Percentiles rank a stretch among this genome's conserved stretches.
Evolutionary conservation across 2,113 vertebrate genomes (phyloP).

Genomic region (Cochlearius cochlearius): DNA sequence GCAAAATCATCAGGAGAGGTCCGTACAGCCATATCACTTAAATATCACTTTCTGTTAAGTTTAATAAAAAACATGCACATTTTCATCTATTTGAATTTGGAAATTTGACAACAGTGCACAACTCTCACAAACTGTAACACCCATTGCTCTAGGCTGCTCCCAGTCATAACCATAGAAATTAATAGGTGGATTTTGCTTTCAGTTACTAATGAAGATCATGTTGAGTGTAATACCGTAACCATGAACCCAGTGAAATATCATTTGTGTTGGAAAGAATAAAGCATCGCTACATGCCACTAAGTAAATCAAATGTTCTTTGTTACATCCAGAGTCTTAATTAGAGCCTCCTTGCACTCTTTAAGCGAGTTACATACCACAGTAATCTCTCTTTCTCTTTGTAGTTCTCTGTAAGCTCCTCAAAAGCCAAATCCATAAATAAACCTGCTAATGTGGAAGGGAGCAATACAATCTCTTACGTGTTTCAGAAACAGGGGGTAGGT

Average conservation of each 20-base stretch:
- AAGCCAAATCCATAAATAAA: conserved; percentile 23
- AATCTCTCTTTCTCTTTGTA: conserved; percentile 8
- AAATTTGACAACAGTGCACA: not conserved
- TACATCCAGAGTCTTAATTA: not conserved
- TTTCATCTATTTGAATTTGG: not conserved
- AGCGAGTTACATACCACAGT: not conserved
- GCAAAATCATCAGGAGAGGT: not conserved
- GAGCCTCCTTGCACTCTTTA: not conserved
- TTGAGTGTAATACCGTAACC: not conserved
- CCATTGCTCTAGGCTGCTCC: not conserved
- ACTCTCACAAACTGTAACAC: not conserved
- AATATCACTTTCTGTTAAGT: not conserved
- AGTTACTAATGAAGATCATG: not conserved
- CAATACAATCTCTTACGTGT: not conserved
- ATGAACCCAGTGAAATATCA: not conserved
- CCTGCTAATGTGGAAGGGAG: not conserved
- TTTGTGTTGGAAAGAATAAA: not conserved
- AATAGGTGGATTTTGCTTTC: not conserved
- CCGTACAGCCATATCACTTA: not conserved
- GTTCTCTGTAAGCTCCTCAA: conserved; percentile 1
- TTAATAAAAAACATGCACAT: not conserved
- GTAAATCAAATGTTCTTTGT: not conserved
- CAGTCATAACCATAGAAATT: not conserved
- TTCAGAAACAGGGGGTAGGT: not conserved
- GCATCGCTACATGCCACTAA: not conserved